Percentiles rank a stretch among this genome's conserved stretches.
These are phyloP conservation scores for Drosophila ficusphila DNA, from an alignment of 1,140 invertebrate genomes.

Conservation along the genomic window DNA sequence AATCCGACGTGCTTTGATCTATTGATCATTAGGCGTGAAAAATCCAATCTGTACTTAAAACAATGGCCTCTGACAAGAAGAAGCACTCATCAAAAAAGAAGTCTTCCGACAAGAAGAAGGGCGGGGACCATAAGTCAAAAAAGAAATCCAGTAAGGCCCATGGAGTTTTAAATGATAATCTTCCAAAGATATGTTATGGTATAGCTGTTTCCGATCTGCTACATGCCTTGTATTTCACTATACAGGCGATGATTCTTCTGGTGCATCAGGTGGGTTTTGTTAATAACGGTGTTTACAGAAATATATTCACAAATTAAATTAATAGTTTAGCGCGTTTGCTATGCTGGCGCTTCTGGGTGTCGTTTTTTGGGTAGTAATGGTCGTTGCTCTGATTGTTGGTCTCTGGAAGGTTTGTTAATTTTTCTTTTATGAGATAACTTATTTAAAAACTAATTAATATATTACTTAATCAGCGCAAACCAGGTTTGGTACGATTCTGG, in stretches of 20 bases:
- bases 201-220: conserved; percentile 52
- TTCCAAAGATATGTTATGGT: conserved; percentile 40
- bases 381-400: conserved; percentile 54
- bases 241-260: conserved; percentile 47
- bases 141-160: background rate
- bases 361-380: conserved; percentile 58
- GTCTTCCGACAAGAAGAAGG: background rate
- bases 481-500: conserved; percentile 45
- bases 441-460: background rate
- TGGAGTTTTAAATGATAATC: background rate
- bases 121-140: background rate
- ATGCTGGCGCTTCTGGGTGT: conserved; percentile 54
- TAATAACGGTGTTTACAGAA: too few relatives aligned
- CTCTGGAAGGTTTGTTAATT: conserved; percentile 50
- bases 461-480: conserved; percentile 28
- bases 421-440: background rate
- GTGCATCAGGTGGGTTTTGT: conserved; percentile 28
- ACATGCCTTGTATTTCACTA: conserved; percentile 55
- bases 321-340: conserved; percentile 38
- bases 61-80: conserved; percentile 45
- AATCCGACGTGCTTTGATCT: conserved; percentile 41
- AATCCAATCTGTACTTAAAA: conserved; percentile 6
- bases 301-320: background rate
- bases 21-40: conserved; percentile 15
- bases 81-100: conserved; percentile 29